Base-by-base conservation (phyloP, 2,888 invertebrate species). In the Diadegma fenestrale region DNA sequence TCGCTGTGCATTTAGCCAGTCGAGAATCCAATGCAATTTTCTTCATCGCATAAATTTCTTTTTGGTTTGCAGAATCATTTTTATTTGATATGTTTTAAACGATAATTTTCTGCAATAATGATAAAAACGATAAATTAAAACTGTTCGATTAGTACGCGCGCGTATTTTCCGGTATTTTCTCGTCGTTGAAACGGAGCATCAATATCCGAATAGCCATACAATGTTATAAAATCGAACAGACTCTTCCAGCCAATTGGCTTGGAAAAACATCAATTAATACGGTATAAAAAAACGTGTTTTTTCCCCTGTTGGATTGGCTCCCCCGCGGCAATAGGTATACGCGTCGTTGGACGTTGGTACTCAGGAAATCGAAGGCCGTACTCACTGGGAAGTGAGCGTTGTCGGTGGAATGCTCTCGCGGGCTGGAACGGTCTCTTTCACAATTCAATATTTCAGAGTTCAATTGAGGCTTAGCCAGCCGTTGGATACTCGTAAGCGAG, bases 361-460 rank as follows among this genome's bases (percentile, higher is more conserved):
- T 0, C 97, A 97, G 92, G 95, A 96, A 92, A 94, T 98, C 68
- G 95, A 96, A 90, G 98, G 98, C 10, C 95, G 95, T 41, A 97
- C 97, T 6, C 96, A 97, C 82, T 98, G 98, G 98, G 97, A 97
- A 91, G 94, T 97, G 63, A 95, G 96, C 66, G 95, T 96, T 2
- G 94, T 96, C 51, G 95, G 96, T 8, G 96, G 97, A 17, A 93
- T 97, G 71, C 90, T 97, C 82, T 96, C 96, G 0, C 95, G 96
- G 89, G 95, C 96, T 43, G 98, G 98, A 0, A 96, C 96, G 22
- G 95, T 97, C 0, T 95, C 96, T 14, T 98, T 98, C 91, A 97
- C 96, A 0, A 95, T 97, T n/a, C 97, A 97, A 90, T 97, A 97
- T 91, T 95, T 98, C 66, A 96, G 96, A 88, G 96, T 96, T 1